Evolutionary conservation across 2,888 invertebrate species (phyloP).

Genomic region (Helobdella robusta): DNA sequence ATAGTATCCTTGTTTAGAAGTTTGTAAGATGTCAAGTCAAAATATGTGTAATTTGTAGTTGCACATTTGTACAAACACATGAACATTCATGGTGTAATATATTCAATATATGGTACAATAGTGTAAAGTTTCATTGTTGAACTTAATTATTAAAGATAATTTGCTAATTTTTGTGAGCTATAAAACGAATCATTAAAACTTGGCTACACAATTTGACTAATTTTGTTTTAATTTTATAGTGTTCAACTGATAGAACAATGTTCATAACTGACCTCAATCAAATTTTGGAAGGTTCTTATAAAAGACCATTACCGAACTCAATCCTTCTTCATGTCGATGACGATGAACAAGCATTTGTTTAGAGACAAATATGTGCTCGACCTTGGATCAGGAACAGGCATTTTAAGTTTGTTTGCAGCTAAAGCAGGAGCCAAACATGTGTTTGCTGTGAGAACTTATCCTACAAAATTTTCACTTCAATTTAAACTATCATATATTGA

Average conservation of each 20-base stretch:
- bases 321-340: neutral
- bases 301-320: neutral
- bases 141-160: too few relatives aligned
- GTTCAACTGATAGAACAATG: too few relatives aligned
- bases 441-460: neutral
- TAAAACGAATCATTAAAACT: neutral
- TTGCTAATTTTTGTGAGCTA: too few relatives aligned
- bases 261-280: too few relatives aligned
- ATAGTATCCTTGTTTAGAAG: too few relatives aligned
- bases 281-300: neutral
- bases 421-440: neutral
- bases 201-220: neutral
- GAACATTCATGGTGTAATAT: too few relatives aligned
- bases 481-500: neutral
- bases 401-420: constrained; percentile 1
- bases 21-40: too few relatives aligned
- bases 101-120: too few relatives aligned
- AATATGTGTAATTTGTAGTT: too few relatives aligned
- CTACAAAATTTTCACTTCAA: too few relatives aligned
- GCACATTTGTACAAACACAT: too few relatives aligned
- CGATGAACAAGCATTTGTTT: neutral
- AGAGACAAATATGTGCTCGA: neutral
- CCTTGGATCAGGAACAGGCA: neutral
- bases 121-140: too few relatives aligned
- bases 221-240: neutral